Conservation (phyloP, 2,888 invertebrate genomes). For the Calameuta filiformis region DNA sequence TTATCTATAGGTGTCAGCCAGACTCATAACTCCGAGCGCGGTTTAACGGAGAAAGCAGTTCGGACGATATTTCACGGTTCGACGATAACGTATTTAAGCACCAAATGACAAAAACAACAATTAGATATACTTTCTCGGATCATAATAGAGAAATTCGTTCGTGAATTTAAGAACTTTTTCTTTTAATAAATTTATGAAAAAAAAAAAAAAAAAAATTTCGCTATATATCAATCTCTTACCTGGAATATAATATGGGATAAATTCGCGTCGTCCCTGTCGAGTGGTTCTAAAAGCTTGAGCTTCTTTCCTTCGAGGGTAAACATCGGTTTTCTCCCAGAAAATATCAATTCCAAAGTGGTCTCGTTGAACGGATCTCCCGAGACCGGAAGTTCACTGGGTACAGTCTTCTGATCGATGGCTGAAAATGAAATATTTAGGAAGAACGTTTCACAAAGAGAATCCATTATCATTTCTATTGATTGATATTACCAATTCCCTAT, state of each 20-base stretch:
- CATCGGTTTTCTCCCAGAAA: constrained; percentile 81
- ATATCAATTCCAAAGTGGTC: constrained; percentile 81
- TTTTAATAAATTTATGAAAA: too few relatives aligned
- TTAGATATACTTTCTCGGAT: too few relatives aligned
- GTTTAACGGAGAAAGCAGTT: constrained; percentile 26
- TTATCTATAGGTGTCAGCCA: too few relatives aligned
- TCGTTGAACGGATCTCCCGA: constrained; percentile 84
- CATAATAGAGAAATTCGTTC: background rate
- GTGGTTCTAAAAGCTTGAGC: constrained; percentile 80
- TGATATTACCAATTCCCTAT: too few relatives aligned
- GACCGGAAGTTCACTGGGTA: constrained; percentile 84
- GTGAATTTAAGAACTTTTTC: background rate
- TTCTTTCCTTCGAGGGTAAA: constrained; percentile 87
- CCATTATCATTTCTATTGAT: too few relatives aligned
- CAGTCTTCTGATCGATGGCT: constrained; percentile 87
- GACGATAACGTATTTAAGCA: constrained; percentile 11
- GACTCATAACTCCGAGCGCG: background rate
- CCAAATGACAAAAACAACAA: too few relatives aligned
- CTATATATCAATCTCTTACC: constrained; percentile 67
- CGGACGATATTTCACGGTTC: constrained; percentile 26
- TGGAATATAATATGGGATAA: constrained; percentile 90
- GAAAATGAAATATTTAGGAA: constrained; percentile 52
- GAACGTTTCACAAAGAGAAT: background rate
- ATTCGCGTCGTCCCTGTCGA: constrained; percentile 88
- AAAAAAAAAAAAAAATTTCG: too few relatives aligned